Conservation (phyloP, 2,888 invertebrate species). For the Callyntrura sp. region DNA sequence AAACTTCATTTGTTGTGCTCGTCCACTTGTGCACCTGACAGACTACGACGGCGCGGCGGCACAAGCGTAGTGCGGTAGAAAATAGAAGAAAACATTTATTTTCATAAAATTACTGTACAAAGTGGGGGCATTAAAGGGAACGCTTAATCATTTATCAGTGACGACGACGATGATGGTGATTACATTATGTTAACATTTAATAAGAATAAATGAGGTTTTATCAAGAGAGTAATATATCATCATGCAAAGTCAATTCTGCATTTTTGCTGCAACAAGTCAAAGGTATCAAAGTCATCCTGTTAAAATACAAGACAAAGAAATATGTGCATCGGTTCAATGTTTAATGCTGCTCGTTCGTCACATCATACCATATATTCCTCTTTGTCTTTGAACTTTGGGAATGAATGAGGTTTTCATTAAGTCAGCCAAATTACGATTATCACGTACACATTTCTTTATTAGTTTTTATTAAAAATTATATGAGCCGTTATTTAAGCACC, state of each 20-base stretch:
- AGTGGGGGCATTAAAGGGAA: slow-evolving; percentile 50
- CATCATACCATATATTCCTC: slow-evolving; percentile 21
- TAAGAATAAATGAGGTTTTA: slow-evolving; percentile 44
- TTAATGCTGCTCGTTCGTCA: not conserved
- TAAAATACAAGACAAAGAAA: not conserved
- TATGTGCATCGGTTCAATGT: not conserved
- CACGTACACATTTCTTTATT: no score
- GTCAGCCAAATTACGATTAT: no score
- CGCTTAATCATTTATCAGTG: slow-evolving; percentile 44
- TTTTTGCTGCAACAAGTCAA: not conserved
- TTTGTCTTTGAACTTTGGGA: not conserved
- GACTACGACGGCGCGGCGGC: not conserved
- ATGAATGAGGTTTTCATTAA: not conserved
- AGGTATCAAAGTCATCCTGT: no score
- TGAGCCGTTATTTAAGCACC: no score
- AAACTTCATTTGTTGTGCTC: slow-evolving; percentile 13
- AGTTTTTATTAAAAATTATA: slow-evolving; percentile 5
- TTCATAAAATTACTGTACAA: slow-evolving; percentile 22
- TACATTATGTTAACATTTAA: slow-evolving; percentile 3
- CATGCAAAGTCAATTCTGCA: not conserved
- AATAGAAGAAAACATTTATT: slow-evolving; percentile 19
- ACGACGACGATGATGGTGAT: not conserved
- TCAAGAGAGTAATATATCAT: not conserved
- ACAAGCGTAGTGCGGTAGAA: slow-evolving; percentile 51
- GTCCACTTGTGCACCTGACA: not conserved